A percentile compares a stretch with the other conserved stretches of the same genome.
phyloP scores from a whole-genome alignment of 2,113 vertebrate species.

The Philantomba maxwellii region DNA sequence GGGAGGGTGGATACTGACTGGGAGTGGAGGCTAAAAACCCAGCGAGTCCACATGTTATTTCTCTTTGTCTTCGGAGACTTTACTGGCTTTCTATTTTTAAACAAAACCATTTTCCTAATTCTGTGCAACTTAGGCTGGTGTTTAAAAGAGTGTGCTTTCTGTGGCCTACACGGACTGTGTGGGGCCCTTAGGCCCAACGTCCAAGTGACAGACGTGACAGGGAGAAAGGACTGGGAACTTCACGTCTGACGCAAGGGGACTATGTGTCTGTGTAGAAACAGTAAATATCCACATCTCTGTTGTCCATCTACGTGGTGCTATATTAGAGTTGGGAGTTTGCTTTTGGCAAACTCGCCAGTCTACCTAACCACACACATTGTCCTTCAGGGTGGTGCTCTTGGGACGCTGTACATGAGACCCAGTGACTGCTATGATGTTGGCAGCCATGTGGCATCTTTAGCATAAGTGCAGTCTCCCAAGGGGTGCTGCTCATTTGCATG shows the following conservation, averaged over 20 bases:
- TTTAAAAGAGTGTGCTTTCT: neutral
- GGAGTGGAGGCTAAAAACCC: neutral
- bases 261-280: neutral
- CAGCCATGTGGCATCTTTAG: neutral
- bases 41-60: neutral
- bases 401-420: neutral
- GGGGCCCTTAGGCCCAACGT: neutral
- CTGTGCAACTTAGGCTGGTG: neutral
- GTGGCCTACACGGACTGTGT: neutral
- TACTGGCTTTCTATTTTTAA: slow-evolving; percentile 16
- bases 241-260: neutral
- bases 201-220: neutral
- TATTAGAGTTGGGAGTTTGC: neutral
- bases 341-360: neutral
- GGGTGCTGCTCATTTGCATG: neutral
- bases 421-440: rapidly evolving
- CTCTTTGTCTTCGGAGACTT: neutral
- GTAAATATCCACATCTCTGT: neutral
- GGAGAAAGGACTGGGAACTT: neutral
- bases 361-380: rapidly evolving
- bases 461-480: neutral
- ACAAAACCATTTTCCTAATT: neutral
- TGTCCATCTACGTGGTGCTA: neutral
- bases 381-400: neutral
- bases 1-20: neutral